Conservation (phyloP, 2,888 invertebrate species). For the Candidula unifasciata region DNA sequence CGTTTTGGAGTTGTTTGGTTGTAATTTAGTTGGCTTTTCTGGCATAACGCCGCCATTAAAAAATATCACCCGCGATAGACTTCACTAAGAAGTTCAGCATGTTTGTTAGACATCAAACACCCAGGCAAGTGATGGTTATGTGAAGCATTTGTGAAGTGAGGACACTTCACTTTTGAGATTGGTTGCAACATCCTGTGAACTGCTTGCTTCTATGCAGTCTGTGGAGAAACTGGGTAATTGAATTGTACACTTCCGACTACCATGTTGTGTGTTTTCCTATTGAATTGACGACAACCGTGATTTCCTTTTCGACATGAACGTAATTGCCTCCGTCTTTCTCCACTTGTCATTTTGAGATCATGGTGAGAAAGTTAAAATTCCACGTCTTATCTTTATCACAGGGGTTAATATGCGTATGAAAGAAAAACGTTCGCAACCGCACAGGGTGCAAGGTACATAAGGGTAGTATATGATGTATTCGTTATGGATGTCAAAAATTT, state of each 20-base stretch:
- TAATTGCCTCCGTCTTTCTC: not conserved
- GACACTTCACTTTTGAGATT: not conserved
- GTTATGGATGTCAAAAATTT: no score
- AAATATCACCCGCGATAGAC: not conserved
- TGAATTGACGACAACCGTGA: not conserved
- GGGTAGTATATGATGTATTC: no score
- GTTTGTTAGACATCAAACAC: not conserved
- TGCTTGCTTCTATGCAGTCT: not conserved
- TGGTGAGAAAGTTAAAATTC: no score
- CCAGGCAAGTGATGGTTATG: not conserved
- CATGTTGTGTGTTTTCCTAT: not conserved
- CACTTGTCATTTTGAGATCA: not conserved
- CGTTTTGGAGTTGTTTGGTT: not conserved
- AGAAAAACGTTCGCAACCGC: no score
- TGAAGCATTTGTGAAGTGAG: not conserved
- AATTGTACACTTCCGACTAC: not conserved
- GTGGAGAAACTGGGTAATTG: not conserved
- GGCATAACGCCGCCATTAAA: not conserved
- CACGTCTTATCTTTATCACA: no score
- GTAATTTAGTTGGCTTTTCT: not conserved
- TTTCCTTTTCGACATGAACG: not conserved
- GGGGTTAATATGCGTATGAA: no score
- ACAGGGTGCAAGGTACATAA: no score
- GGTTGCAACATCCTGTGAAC: slow-evolving; percentile 4
- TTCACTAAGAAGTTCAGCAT: not conserved